These are phyloP conservation scores for Archips crataeganus DNA, from an alignment of 2,888 invertebrate genomes.

Conservation along the genomic window DNA sequence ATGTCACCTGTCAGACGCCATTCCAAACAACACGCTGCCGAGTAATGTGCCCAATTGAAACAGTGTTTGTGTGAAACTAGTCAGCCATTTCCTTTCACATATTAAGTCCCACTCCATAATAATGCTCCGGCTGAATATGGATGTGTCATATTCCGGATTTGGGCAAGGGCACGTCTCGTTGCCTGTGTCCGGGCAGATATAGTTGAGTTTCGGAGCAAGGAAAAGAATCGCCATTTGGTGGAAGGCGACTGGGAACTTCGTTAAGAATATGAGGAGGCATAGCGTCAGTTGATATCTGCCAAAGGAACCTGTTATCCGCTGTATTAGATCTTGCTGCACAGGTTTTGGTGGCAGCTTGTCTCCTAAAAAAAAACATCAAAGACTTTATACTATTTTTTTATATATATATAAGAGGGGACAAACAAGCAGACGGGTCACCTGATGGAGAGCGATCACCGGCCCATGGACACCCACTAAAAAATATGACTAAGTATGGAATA, in stretches of 20 bases:
- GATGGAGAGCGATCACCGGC: no score
- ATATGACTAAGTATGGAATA: no score
- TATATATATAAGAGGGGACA: no score
- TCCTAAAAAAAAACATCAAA: constrained; percentile 45
- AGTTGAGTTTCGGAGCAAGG: constrained; percentile 74
- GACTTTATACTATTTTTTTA: no score
- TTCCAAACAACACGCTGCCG: constrained; percentile 91
- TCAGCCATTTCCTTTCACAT: constrained; percentile 87
- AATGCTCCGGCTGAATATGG: constrained; percentile 89
- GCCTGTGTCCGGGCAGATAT: constrained; percentile 57
- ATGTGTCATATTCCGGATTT: constrained; percentile 86
- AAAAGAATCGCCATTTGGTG: constrained; percentile 84
- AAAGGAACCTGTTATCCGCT: constrained; percentile 77
- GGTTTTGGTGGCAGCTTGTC: constrained; percentile 47
- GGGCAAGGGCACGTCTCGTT: constrained; percentile 84
- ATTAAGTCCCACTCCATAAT: constrained; percentile 92
- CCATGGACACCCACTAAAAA: no score
- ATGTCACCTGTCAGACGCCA: constrained; percentile 89
- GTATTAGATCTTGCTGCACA: constrained; percentile 64
- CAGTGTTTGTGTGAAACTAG: constrained; percentile 90
- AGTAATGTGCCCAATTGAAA: constrained; percentile 91
- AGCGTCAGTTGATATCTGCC: constrained; percentile 82
- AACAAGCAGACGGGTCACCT: no score
- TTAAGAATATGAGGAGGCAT: constrained; percentile 68
- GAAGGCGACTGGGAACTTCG: constrained; percentile 80